These are phyloP conservation scores for Bombus huntii DNA, from an alignment of 1,140 invertebrate species.

Conservation along the genomic window DNA sequence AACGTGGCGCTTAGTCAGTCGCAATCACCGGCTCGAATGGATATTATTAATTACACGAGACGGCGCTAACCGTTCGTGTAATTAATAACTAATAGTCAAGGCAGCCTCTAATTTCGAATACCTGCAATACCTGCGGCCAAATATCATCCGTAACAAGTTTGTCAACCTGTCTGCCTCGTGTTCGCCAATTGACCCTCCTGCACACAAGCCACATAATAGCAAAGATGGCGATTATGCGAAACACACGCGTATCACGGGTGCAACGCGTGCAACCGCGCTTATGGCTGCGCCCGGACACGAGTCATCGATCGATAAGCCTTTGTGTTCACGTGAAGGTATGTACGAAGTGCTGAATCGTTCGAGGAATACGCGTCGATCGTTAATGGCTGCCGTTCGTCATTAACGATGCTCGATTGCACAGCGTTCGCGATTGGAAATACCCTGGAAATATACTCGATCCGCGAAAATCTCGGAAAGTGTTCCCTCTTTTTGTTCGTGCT, in stretches of 20 bases:
- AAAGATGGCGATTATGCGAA: conserved; percentile 42
- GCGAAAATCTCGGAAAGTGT: conserved; percentile 24
- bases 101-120: conserved; percentile 38
- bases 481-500: conserved; percentile 12
- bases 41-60: conserved; percentile 49
- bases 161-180: neutral
- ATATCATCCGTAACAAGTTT: conserved; percentile 29
- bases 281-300: neutral
- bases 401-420: conserved; percentile 53
- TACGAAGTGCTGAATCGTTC: conserved; percentile 2
- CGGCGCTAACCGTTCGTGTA: conserved; percentile 38
- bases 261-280: neutral
- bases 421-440: conserved; percentile 29
- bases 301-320: conserved; percentile 33
- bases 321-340: neutral
- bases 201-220: neutral
- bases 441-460: conserved; percentile 41
- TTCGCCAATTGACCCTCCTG: neutral
- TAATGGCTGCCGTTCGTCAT: conserved; percentile 48
- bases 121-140: neutral
- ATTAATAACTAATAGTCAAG: conserved; percentile 45
- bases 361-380: conserved; percentile 43
- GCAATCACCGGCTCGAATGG: conserved; percentile 31
- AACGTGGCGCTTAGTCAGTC: conserved; percentile 12
- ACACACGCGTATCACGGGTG: conserved; percentile 3